A percentile compares a stretch with the other conserved stretches of the same genome.
phyloP scores from a whole-genome alignment of 2,113 vertebrate genomes.

The Cnemophilus loriae region DNA sequence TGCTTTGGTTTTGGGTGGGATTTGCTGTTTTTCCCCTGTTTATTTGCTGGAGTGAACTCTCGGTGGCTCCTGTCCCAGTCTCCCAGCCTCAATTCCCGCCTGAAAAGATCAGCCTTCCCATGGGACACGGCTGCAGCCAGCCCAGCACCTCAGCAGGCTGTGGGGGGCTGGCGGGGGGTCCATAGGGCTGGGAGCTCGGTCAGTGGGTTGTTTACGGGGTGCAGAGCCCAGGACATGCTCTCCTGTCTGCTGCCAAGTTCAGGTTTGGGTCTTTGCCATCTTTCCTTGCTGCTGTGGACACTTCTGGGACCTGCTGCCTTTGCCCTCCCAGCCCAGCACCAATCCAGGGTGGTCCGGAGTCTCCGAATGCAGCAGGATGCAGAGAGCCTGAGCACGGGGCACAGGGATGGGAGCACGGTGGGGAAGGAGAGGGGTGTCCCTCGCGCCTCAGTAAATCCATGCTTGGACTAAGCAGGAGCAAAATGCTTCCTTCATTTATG shows the following conservation, averaged over 20 bases:
- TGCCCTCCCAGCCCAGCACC: neutral
- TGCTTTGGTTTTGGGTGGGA: neutral
- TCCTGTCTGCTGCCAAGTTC: neutral
- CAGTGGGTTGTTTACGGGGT: fast-evolving
- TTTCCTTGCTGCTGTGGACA: neutral
- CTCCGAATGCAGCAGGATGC: neutral
- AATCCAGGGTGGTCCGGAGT: fast-evolving
- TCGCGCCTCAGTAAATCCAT: neutral
- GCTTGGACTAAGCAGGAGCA: neutral
- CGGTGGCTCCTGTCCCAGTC: fast-evolving
- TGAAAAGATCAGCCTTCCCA: neutral
- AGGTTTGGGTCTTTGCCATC: neutral
- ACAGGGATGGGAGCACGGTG: neutral
- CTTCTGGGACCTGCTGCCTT: neutral
- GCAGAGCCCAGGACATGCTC: neutral
- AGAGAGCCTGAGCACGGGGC: neutral
- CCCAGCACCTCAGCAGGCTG: fast-evolving
- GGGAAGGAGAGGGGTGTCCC: neutral
- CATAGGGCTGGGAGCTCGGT: fast-evolving
- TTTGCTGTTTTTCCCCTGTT: neutral
- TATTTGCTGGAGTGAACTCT: neutral
- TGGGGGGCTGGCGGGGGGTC: neutral
- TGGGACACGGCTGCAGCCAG: neutral
- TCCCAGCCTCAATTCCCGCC: fast-evolving
- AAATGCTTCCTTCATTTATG: neutral